Evolutionary conservation across 1,140 invertebrate species (phyloP).

Genomic region (Antheraea pernyi): DNA sequence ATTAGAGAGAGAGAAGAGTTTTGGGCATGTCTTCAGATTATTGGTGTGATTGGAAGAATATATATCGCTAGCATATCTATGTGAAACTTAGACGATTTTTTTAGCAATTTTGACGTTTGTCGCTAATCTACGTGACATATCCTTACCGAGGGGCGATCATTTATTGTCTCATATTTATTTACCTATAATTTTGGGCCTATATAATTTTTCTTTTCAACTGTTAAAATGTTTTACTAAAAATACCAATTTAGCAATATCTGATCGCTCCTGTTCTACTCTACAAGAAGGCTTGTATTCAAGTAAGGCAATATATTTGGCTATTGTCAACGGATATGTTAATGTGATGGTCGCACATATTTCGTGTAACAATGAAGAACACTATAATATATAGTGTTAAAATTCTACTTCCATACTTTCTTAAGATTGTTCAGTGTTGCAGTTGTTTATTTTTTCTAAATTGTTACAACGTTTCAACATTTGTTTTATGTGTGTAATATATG

Average conservation of each 20-base stretch:
- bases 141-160: background rate
- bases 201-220: too few relatives aligned
- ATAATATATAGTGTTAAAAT: too few relatives aligned
- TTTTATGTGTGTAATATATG: too few relatives aligned
- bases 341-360: background rate
- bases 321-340: background rate
- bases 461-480: too few relatives aligned
- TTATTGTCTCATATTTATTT: background rate
- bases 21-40: background rate
- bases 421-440: too few relatives aligned
- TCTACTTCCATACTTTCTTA: too few relatives aligned
- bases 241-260: background rate
- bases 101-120: background rate
- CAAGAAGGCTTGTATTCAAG: background rate
- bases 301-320: background rate
- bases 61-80: background rate
- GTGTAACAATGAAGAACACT: background rate
- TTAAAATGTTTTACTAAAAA: background rate
- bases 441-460: too few relatives aligned
- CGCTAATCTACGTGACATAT: background rate
- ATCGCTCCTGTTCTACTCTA: background rate
- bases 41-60: background rate
- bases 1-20: background rate
- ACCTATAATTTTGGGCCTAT: background rate
- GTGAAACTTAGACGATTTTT: background rate